Evolutionary conservation across 2,113 vertebrate species (phyloP), one percentile per base, ranked within the genome.

Genomic region (Neogobius melanostomus): DNA sequence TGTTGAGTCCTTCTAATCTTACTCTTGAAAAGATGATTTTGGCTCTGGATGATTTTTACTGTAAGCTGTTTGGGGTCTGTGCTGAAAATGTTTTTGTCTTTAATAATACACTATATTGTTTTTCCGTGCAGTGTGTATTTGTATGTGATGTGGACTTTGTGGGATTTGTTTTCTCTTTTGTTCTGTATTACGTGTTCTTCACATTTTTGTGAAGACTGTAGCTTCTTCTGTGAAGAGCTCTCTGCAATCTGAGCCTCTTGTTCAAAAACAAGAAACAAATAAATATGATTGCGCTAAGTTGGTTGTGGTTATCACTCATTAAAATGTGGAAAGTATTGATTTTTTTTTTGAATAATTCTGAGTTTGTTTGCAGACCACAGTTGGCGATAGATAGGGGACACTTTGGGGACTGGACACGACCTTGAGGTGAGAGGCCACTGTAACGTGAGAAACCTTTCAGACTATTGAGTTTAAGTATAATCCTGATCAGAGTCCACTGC

Each of bases 201-300:
- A 93, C 93, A 90, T 93, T 92, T 90, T 91, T 82, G 93, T 93
- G 92, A 92, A 92, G 79, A 82, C 79, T 72, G 81, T 79, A 75
- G 81, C 86, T 71, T 94, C 93, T 94, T 94, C 93, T 93, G 85
- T 94, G 93, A 94, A 94, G 93, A 94, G 78, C 76, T 74, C 63
- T 63, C 88, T 90, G 80, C 87, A 91, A 84, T 89, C 83, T 88
- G 88, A 87, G 89, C 85, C 87, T 74, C 85, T 89, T 86, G 81
- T 69, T 88, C 77, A 53, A 77, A 44, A 84, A 84, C 83, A 68
- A 83, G 73, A 64, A 64, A 85, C 68, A 81, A 84, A 91, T 92
- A 92, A 92, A 92, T 62, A 64, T 45, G 86, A 86, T 90, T 82
- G 73, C 79, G 60, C 82, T 76, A 49, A 83, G 82, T 64, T 42